A percentile compares a stretch with the other conserved stretches of the same genome.
These are phyloP conservation scores for Chrysotoxum bicinctum DNA, from an alignment of 2,888 invertebrate genomes.

Conservation along the genomic window DNA sequence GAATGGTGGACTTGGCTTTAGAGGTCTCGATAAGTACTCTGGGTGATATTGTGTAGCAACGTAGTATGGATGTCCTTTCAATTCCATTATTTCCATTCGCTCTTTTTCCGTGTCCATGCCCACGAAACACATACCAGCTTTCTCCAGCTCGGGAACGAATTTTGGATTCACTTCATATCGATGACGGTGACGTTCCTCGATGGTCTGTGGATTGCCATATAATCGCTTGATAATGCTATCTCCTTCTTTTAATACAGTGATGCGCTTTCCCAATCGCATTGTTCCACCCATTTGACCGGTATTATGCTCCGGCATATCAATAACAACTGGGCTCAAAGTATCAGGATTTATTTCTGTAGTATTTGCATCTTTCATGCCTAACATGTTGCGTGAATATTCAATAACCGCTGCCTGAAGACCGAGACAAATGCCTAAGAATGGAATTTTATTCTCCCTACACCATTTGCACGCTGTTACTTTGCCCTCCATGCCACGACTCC, in stretches of 20 bases:
- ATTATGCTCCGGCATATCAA: constrained; percentile 99
- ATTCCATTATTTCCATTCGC: constrained; percentile 96
- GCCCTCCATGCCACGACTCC: constrained; percentile 96
- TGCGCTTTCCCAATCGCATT: constrained; percentile 97
- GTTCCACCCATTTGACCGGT: constrained; percentile 97
- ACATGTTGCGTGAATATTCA: constrained; percentile 94
- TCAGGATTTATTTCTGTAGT: constrained; percentile 92
- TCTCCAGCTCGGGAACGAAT: constrained; percentile 89
- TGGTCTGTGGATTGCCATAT: constrained; percentile 88
- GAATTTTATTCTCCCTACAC: constrained; percentile 94
- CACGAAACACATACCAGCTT: constrained; percentile 93
- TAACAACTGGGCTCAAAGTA: constrained; percentile 90
- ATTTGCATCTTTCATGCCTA: constrained; percentile 90
- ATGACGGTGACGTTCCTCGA: constrained; percentile 98
- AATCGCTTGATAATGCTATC: constrained; percentile 86
- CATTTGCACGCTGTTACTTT: constrained; percentile 96
- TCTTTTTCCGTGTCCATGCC: constrained; percentile 91
- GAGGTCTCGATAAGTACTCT: constrained; percentile 95
- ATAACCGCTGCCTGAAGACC: constrained; percentile 98
- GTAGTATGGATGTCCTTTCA: constrained; percentile 94
- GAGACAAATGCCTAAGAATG: constrained; percentile 98
- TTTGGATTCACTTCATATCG: constrained; percentile 98
- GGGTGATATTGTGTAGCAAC: constrained; percentile 99
- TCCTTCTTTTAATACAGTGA: constrained; percentile 88
- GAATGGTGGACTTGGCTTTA: constrained; percentile 97